Base-by-base conservation (phyloP, 2,797 vertebrate species). In the Macropodus opercularis region DNA sequence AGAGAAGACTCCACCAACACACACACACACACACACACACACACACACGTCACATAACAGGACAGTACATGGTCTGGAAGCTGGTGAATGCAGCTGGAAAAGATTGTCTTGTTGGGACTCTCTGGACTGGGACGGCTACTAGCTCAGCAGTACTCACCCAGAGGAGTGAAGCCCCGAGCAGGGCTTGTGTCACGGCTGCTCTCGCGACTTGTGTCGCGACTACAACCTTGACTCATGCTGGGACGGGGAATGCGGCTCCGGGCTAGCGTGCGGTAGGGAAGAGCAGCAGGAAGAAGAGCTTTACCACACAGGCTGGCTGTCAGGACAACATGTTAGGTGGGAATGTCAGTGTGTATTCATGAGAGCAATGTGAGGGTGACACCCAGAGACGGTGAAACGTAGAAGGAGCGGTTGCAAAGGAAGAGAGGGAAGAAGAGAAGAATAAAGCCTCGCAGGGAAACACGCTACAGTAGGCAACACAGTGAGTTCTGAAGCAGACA, bases 161-260 rank as follows among this genome's bases (percentile, higher is more conserved):
- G 94, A 69, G 96, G 94, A 89, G 95, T 75, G 73, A 98, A 98
- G 93, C 96, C 96, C 93, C 97, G 93, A 88, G 96, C 94, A 76
- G 97, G 97, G 93, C 97, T 99, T 86, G 96, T 97, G 94, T 99
- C 96, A 18, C 97, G 95, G 93, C 97, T 99, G 96, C 97, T 98
- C 93, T 99, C 97, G 86, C 97, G 95, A 94, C 96, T 98, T 89
- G 95, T 96, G 92, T 98, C 95, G 86, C 97, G 96, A 93, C 97
- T 99, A 93, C 97, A 99, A 89, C 97, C 97, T 93, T 99, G 97
- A 96, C 97, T 99, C 96, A 98, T 95, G 95, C 97, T 99, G 93
- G 97, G 97, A 81, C 96, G 95, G 75, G 97, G 96, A 87, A 99
- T 98, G 85, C 97, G 96, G 95, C 95, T 98, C 96, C 97, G 94